Base-by-base conservation (phyloP, 2,113 vertebrate genomes). In the Petromus typicus region DNA sequence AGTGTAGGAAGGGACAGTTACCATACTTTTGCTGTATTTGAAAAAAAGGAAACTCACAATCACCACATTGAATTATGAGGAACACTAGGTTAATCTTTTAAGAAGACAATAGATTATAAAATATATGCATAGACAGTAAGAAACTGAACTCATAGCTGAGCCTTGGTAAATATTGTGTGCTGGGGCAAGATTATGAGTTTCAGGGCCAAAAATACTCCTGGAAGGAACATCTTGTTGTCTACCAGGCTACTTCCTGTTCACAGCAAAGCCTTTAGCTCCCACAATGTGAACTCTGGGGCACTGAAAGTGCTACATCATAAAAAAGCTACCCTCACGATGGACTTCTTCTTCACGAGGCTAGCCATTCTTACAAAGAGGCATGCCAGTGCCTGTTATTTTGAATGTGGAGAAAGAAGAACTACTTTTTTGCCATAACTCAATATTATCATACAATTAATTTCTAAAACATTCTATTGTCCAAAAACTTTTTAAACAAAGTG, bases 21-120 rank as follows among this genome's bases (percentile, higher is more conserved):
- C 32, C 27, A 85, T n/a, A 64, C 17, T 71, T 91, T 43, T 82
- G 37, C 89, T 95, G 20, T 61, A 0, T 45, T 63, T 67, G 40
- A 25, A 23, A 27, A 66, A 67, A 91, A 32, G 11, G 54, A 79
- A 93, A 91, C 43, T 63, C 34, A 91, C 14, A 63, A 45, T 59
- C 40, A 94, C 67, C 45, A 13, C 27, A 25, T 61, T 12, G 78
- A 88, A 80, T 81, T 93, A 45, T 71, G 81, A 59, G 90, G 14
- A 91, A 69, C 12, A 69, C 12, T 40, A 81, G 4, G 2, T 59
- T 67, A 17, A 14, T 22, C 10, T 27, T n/a, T 92, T 30, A 91
- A 59, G 45, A 94, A 89, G 43, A 83, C 94, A 86, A 75, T 16
- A 88, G 37, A 63, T 93, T 75, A 51, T 40, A 79, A 89, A 91